Evolutionary conservation across 2,888 invertebrate genomes (phyloP).

Genomic region (Agriopis leucophaearia): DNA sequence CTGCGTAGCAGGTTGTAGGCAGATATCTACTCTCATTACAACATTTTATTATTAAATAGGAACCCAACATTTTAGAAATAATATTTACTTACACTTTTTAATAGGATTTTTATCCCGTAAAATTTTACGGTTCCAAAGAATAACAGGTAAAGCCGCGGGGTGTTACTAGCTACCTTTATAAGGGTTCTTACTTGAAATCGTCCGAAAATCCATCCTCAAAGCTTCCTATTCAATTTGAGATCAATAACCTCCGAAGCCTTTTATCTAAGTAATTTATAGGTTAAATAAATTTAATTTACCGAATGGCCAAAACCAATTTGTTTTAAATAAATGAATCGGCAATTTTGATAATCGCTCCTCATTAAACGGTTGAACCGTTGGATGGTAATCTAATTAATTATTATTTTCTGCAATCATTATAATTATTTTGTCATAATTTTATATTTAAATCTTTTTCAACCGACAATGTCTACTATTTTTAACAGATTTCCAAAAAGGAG

Average conservation of each 20-base stretch:
- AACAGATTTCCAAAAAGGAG: no score
- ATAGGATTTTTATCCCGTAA: neutral
- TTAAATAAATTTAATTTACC: slow-evolving; percentile 17
- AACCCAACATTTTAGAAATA: no score
- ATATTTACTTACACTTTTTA: no score
- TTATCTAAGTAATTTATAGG: slow-evolving; percentile 26
- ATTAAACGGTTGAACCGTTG: slow-evolving; percentile 4
- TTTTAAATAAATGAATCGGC: slow-evolving; percentile 22
- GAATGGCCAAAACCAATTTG: slow-evolving; percentile 23
- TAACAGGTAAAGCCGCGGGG: neutral
- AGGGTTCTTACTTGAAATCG: neutral
- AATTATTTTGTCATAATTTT: no score
- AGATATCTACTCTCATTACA: no score
- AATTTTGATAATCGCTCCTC: slow-evolving; percentile 18
- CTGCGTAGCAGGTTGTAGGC: no score
- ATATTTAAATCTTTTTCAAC: no score
- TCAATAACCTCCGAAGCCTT: slow-evolving; percentile 4
- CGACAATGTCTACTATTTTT: no score
- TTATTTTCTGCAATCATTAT: slow-evolving; percentile 2
- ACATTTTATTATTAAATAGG: no score
- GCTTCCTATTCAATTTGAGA: neutral
- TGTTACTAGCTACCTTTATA: neutral
- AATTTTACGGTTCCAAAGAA: neutral
- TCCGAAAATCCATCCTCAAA: neutral
- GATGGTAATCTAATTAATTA: neutral